Base-by-base conservation (phyloP, 2,113 vertebrate species). In the Clarias magur region DNA sequence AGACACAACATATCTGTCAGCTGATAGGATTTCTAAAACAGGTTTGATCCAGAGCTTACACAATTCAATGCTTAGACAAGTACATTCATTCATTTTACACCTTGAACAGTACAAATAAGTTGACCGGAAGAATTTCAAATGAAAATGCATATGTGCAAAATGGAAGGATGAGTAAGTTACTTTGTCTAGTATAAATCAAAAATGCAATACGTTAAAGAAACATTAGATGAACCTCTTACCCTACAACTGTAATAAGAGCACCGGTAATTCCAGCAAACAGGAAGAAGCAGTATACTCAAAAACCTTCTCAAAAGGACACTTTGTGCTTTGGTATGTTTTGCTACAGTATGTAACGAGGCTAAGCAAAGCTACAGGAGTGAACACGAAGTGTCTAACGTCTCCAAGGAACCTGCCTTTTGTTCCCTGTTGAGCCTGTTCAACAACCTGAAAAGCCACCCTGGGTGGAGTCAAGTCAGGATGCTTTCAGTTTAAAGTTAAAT, bases 241-340 rank as follows among this genome's bases (percentile, higher is more conserved):
- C 65, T 62, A 16, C 25, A 67, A 54, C 10, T 60, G 56, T 82
- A 81, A 81, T 53, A 57, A 38, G 23, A 48, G 78, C 54, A 17
- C 11, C 19, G 34, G 84, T 30, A 78, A 80, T n/a, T 85, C 76
- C 88, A 81, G 82, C 54, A 79, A 79, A 83, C 34, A 84, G 60
- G 54, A 75, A 86, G 27, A 70, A 68, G 59, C 62, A 54, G 56
- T 23, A 56, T 25, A 68, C 57, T 70, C 56, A 80, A 53, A 88
- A 80, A n/a, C 9, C 2, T 4, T 62, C 73, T 79, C 81, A 84
- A 65, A 83, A 54, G 11, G 34, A 78, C n/a, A 68, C 57, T 82
- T 60, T 65, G 82, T 72, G 23, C 25, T n/a, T 83, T 54, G 48
- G 48, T 23, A 30, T 68, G 84, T 57, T 82, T 11, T 56, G 15